Percentiles rank a stretch among this genome's conserved stretches.
phyloP scores from a whole-genome alignment of 2,888 invertebrate species.

The Zygothrica quintamaculata region DNA sequence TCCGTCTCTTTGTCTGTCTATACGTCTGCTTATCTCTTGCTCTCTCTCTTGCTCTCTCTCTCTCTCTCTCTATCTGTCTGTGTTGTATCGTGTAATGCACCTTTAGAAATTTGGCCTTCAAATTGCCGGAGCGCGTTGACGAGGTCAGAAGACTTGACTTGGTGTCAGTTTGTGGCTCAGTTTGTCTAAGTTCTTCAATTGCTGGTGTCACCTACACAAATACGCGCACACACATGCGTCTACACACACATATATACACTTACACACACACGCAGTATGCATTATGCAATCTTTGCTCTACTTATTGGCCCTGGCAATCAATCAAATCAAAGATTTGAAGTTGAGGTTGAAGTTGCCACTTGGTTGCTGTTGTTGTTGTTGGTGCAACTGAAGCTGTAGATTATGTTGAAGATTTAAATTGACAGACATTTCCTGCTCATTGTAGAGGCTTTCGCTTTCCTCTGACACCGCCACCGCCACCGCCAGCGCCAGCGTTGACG shows the following conservation, averaged over 20 bases:
- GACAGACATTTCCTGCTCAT: constrained; percentile 73
- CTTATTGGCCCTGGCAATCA: constrained; percentile 65
- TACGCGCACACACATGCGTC: constrained; percentile 9
- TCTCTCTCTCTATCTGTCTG: constrained; percentile 12
- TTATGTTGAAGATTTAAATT: constrained; percentile 45
- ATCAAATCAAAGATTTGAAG: constrained; percentile 44
- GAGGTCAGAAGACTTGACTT: constrained; percentile 34
- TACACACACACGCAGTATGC: constrained; percentile 7
- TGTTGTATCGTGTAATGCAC: constrained; percentile 41
- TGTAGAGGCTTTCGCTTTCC: constrained; percentile 59
- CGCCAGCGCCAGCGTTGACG: constrained; percentile 21
- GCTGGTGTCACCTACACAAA: constrained; percentile 43
- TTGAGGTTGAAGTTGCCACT: constrained; percentile 26
- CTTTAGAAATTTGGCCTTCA: constrained; percentile 69
- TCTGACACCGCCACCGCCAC: background rate
- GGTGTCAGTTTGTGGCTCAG: constrained; percentile 18
- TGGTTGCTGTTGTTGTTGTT: too few species aligned
- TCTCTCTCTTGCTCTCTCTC: too few species aligned
- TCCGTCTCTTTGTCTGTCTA: constrained; percentile 13
- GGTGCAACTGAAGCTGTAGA: constrained; percentile 13
- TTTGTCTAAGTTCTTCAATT: constrained; percentile 19
- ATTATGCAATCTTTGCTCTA: constrained; percentile 63
- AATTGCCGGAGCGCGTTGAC: constrained; percentile 46
- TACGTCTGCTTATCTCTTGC: too few species aligned
- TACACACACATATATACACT: constrained; percentile 10